These are phyloP conservation scores for Clavelina lepadiformis DNA, from an alignment of 23 tunicate species.

Conservation along the genomic window DNA sequence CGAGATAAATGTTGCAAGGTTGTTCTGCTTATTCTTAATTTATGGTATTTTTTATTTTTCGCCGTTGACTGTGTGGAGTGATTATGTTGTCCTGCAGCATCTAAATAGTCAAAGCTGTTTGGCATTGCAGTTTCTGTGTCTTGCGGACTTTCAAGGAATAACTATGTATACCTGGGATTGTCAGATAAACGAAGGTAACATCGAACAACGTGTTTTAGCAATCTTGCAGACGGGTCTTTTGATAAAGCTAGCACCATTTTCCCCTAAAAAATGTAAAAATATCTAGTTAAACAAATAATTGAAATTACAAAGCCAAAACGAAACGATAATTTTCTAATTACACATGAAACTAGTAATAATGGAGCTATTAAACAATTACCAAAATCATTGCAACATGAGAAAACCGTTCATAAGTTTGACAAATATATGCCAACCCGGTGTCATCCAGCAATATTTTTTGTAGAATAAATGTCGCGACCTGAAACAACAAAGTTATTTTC, in stretches of 20 bases:
- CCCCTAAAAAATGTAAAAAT: constrained; percentile 45
- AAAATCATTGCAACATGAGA: constrained; percentile 97
- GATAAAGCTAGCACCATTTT: constrained; percentile 89
- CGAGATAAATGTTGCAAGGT: too few species aligned
- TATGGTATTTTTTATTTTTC: too few species aligned
- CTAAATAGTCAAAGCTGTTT: too few species aligned
- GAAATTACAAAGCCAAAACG: too few species aligned
- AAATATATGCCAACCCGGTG: constrained; percentile 86
- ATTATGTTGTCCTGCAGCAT: too few species aligned
- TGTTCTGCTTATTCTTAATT: too few species aligned
- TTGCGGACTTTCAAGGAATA: too few species aligned
- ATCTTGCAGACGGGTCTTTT: constrained; percentile 91
- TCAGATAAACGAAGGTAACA: constrained; percentile 98
- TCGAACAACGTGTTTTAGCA: constrained; percentile 95
- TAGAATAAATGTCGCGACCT: constrained; percentile 95
- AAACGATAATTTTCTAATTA: too few species aligned
- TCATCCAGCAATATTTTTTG: constrained; percentile 92
- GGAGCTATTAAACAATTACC: constrained; percentile 33
- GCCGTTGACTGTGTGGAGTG: too few species aligned
- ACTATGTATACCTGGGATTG: constrained; percentile 57
- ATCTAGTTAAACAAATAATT: too few species aligned
- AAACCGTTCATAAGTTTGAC: constrained; percentile 98
- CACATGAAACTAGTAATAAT: too few species aligned
- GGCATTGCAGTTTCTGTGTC: too few species aligned
- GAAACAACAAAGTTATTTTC: constrained; percentile 1